Conservation (phyloP, 2,113 vertebrate species). For the Rattus rattus region DNA sequence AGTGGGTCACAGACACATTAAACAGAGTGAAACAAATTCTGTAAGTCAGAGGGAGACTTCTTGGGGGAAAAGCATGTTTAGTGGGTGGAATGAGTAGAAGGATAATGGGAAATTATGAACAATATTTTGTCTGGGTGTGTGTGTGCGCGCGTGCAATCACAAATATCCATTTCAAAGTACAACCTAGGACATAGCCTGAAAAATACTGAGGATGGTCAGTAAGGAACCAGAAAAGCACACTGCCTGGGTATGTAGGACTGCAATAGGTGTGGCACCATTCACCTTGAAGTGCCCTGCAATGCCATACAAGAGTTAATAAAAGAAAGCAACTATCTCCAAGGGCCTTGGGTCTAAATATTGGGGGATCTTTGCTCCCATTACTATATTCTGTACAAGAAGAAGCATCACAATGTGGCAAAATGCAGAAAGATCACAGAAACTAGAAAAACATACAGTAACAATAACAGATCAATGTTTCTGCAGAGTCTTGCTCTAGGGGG, state of each 20-base stretch:
- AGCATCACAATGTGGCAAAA: background rate
- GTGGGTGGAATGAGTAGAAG: background rate
- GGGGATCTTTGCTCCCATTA: background rate
- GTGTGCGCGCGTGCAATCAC: background rate
- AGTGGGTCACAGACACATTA: background rate
- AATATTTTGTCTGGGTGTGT: background rate
- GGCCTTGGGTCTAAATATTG: background rate
- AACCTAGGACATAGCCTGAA: background rate
- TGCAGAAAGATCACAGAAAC: background rate
- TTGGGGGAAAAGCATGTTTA: background rate
- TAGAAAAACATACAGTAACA: background rate
- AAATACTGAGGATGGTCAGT: background rate
- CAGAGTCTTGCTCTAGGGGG: background rate
- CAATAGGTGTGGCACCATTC: no score
- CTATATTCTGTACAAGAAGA: background rate
- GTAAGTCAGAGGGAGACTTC: background rate
- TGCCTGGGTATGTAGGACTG: background rate
- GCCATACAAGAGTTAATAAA: background rate
- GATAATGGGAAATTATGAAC: background rate
- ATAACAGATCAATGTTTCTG: background rate
- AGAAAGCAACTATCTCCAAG: background rate
- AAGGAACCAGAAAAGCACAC: background rate
- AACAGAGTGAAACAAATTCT: background rate
- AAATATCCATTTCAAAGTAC: background rate
- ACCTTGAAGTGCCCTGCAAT: background rate